phyloP scores from a whole-genome alignment of 2,888 invertebrate genomes.

The Drosophila monieri region DNA sequence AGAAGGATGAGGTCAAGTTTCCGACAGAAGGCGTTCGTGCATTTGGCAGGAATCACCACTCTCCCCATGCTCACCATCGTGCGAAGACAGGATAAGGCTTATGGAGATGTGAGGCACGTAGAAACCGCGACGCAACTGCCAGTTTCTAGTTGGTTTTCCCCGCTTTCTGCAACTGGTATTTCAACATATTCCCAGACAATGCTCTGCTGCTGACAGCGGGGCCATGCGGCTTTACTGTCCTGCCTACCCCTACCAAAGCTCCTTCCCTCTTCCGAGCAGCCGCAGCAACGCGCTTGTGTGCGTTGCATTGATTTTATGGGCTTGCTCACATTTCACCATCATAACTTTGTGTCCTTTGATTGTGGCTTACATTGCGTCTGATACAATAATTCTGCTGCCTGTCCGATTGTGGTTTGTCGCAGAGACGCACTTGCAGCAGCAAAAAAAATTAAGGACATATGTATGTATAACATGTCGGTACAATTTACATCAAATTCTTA shows the following conservation, averaged over 20 bases:
- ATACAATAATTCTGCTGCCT: constrained; percentile 60
- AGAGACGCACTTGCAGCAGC: too few relatives aligned
- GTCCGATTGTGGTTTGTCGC: constrained; percentile 64
- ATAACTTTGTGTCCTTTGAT: constrained; percentile 44
- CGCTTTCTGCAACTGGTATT: constrained; percentile 55
- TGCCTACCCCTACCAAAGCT: background rate
- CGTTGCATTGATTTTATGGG: constrained; percentile 70
- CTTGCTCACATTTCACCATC: constrained; percentile 57
- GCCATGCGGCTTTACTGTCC: constrained; percentile 28
- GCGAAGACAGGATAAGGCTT: constrained; percentile 11
- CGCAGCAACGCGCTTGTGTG: constrained; percentile 19
- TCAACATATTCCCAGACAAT: constrained; percentile 52
- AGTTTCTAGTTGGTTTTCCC: constrained; percentile 39
- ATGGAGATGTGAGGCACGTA: constrained; percentile 18
- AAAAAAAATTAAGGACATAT: too few relatives aligned
- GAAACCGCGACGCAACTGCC: constrained; percentile 42
- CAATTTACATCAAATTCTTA: too few relatives aligned
- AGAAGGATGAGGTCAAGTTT: background rate
- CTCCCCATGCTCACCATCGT: background rate
- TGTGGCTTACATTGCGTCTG: constrained; percentile 36
- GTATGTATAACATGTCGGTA: too few relatives aligned
- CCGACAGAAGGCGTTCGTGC: constrained; percentile 16
- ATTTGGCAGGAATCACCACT: constrained; percentile 19
- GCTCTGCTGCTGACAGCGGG: constrained; percentile 2
- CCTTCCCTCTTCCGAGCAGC: constrained; percentile 7